phyloP scores from a whole-genome alignment of 2,888 invertebrate species.

The Branchellion lobata region DNA sequence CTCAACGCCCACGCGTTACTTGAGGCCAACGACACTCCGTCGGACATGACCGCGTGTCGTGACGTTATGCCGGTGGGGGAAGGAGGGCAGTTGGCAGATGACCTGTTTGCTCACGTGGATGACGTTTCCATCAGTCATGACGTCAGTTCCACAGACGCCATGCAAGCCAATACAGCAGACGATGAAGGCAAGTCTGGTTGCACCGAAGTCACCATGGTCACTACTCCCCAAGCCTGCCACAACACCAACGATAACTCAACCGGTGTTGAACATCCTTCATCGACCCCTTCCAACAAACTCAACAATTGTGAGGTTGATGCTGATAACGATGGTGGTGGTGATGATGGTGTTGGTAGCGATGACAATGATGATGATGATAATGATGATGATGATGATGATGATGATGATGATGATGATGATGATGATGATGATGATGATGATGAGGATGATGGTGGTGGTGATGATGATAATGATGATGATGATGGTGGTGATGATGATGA shows the following conservation, averaged over 20 bases:
- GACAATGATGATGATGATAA: conserved; percentile 36
- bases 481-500: not conserved
- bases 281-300: too few species aligned
- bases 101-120: too few species aligned
- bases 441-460: conserved; percentile 15
- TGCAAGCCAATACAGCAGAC: too few species aligned
- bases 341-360: conserved; percentile 35
- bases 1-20: too few species aligned
- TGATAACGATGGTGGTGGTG: conserved; percentile 7
- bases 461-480: conserved; percentile 42
- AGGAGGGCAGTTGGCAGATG: too few species aligned
- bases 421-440: conserved; percentile 26
- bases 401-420: conserved; percentile 31
- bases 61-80: too few species aligned
- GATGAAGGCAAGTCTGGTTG: too few species aligned
- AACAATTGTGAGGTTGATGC: not conserved
- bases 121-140: too few species aligned
- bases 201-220: not conserved
- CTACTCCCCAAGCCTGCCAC: not conserved
- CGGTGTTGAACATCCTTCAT: too few species aligned
- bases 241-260: not conserved
- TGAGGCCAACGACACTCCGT: too few species aligned
- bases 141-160: too few species aligned
- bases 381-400: conserved; percentile 38
- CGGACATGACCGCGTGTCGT: too few species aligned